Base-by-base conservation (phyloP, 2,888 invertebrate species). In the Drosophila setosimentum region DNA sequence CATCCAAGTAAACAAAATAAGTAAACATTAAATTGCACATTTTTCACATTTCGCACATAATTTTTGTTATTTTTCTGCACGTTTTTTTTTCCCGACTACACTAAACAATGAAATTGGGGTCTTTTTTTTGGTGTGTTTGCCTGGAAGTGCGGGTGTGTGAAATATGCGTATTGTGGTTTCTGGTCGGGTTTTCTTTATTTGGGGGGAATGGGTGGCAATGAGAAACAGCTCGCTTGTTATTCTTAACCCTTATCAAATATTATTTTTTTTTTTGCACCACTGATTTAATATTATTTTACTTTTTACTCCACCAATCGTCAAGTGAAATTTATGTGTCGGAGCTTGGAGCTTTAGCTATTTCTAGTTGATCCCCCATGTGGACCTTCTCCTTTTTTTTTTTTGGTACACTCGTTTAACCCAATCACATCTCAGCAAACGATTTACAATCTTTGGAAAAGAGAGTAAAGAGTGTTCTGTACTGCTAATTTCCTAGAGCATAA, bases 11-110 rank as follows among this genome's bases (percentile, higher is more conserved):
- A 70, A 65, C 48, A 71, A 49, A 78, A 78, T 78, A 63, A 84
- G 77, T 74, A 78, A 78, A 87, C 78, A 83, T 82, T 72, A 78
- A 83, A 85, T 83, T 83, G 83, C 82, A 83, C 82, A 89, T 89
- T 87, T 89, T 86, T 85, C 65, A 83, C 80, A 73, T 78, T 80
- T 82, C 64, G 59, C 77, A 83, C 80, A 88, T 82, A 54, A 82
- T 87, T 80, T 84, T 73, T 69, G 66, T 37, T 80, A 73, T 85
- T 80, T 67, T 70, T 57, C 16, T 21, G 21, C 57, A 57, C 42
- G 61, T 50, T 50, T 37, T 33, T 16, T 64, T 71, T 66, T 32
- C 50, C 54, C 54, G 54, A 59, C 75, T 66, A 74, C 71, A 61
- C 72, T 77, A 76, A 82, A 78, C 82, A 73, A 70, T 73, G 79